Conservation (phyloP, 2,888 invertebrate genomes). For the Tinea trinotella region DNA sequence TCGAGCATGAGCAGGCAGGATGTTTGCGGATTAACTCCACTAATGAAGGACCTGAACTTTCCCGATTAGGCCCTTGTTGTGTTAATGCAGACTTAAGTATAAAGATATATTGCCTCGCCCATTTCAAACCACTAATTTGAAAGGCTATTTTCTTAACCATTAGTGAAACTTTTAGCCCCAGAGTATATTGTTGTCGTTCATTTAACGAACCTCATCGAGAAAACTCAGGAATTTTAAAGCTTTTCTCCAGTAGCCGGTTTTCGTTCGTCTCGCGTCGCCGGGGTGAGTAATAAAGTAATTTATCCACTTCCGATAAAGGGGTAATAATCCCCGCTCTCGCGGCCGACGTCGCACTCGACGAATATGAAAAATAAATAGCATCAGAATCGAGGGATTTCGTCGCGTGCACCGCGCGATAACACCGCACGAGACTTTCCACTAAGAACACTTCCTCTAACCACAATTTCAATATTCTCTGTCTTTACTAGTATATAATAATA, state of each 20-base stretch:
- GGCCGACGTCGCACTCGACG: conserved; percentile 21
- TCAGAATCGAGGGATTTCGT: conserved; percentile 18
- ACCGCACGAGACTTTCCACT: conserved; percentile 11
- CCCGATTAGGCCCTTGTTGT: conserved; percentile 15
- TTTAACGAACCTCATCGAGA: not conserved
- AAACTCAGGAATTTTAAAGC: conserved; percentile 33
- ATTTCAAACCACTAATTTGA: conserved; percentile 25
- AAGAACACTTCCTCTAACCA: not conserved
- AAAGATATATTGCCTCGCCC: conserved; percentile 54
- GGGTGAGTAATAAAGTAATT: conserved; percentile 50
- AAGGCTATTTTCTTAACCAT: conserved; percentile 13
- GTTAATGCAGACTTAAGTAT: conserved; percentile 27
- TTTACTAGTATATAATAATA: not conserved
- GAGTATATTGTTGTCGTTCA: conserved; percentile 8
- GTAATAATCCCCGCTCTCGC: conserved; percentile 45
- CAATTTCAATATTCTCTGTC: not conserved
- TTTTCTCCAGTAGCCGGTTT: conserved; percentile 23
- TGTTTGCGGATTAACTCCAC: conserved; percentile 37
- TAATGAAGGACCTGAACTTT: conserved; percentile 36
- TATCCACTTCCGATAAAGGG: conserved; percentile 63
- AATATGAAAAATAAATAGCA: conserved; percentile 40
- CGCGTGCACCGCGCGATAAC: conserved; percentile 22
- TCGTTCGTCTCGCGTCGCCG: conserved; percentile 5
- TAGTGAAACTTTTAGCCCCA: not conserved
- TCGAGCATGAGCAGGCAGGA: conserved; percentile 15